A percentile compares a stretch with the other conserved stretches of the same genome.
These are phyloP conservation scores for Protomyctophum bolini DNA, from an alignment of 2,113 vertebrate genomes.

Conservation along the genomic window DNA sequence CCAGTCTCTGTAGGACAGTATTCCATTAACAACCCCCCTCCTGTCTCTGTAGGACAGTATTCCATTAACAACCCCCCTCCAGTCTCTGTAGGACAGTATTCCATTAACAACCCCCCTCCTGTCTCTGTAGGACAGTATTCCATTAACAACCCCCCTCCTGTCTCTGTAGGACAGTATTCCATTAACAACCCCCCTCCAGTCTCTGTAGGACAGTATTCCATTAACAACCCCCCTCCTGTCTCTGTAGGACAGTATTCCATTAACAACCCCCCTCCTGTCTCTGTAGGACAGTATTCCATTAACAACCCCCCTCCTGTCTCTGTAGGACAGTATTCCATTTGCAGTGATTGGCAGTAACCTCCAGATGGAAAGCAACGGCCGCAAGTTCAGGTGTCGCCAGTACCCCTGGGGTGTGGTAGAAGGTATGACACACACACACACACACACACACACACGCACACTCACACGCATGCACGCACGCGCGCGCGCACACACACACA, in stretches of 20 bases:
- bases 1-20: constrained; percentile 65
- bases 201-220: constrained; percentile 73
- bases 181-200: constrained; percentile 56
- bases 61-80: constrained; percentile 70
- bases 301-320: constrained; percentile 8
- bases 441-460: neutral
- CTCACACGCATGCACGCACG: neutral
- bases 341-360: constrained; percentile 78
- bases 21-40: constrained; percentile 74
- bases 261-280: no score
- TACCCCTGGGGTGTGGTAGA: constrained; percentile 82
- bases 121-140: constrained; percentile 71
- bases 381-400: constrained; percentile 67
- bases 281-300: no score
- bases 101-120: constrained; percentile 70
- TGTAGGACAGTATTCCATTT: constrained; percentile 78
- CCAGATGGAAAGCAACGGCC: constrained; percentile 73
- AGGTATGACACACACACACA: constrained; percentile 58
- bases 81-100: constrained; percentile 68
- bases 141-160: constrained; percentile 63
- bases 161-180: constrained; percentile 74
- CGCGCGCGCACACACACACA: neutral
- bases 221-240: no score
- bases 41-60: constrained; percentile 68
- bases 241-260: no score